These are phyloP conservation scores for Dolichoris vasculosae DNA, from an alignment of 1,140 invertebrate species.

Conservation along the genomic window DNA sequence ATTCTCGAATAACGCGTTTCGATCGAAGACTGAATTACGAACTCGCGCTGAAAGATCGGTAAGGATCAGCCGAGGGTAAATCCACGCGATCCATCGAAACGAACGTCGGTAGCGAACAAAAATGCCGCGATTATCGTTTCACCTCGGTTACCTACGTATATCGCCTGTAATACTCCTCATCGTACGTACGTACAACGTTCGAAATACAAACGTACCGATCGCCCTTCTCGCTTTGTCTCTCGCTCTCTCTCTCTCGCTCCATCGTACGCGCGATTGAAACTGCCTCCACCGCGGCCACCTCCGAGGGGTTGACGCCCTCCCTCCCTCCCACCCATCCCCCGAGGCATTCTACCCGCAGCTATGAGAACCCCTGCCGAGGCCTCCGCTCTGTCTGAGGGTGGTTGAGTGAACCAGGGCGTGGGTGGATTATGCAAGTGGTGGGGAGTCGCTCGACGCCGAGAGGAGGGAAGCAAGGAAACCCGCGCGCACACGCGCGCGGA, in stretches of 20 bases:
- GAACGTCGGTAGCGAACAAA: background rate
- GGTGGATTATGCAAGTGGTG: constrained; percentile 66
- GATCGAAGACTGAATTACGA: too few species aligned
- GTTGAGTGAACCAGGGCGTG: constrained; percentile 71
- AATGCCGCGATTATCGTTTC: background rate
- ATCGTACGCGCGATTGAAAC: background rate
- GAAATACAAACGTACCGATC: background rate
- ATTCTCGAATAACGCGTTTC: too few species aligned
- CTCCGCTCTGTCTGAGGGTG: constrained; percentile 61
- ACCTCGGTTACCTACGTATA: background rate
- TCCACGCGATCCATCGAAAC: background rate
- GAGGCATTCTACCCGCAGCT: background rate
- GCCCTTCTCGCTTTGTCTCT: background rate
- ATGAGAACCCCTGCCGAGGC: constrained; percentile 64
- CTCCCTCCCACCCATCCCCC: background rate
- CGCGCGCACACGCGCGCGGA: background rate
- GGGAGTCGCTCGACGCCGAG: constrained; percentile 41
- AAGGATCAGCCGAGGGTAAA: background rate
- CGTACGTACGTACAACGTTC: background rate
- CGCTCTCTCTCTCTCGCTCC: background rate
- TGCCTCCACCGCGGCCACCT: background rate
- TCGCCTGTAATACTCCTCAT: background rate
- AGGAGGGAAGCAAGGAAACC: constrained; percentile 50
- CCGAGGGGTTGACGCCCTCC: constrained; percentile 30
- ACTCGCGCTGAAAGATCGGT: too few species aligned